phyloP scores from a whole-genome alignment of 1,140 invertebrate genomes.

The Lysiphlebus fabarum region DNA sequence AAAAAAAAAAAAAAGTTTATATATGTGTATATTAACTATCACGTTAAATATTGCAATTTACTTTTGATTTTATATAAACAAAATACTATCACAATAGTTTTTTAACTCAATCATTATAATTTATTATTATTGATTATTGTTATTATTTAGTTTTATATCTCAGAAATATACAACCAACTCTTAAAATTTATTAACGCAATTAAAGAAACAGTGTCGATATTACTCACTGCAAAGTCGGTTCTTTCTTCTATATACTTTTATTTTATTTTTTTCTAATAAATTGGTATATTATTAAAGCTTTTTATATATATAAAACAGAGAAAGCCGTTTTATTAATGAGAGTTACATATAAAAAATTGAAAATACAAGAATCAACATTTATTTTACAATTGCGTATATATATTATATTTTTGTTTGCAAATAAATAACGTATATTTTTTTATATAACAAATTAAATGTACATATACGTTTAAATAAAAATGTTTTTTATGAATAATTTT shows the following conservation, averaged over 20 bases:
- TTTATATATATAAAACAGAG: no score
- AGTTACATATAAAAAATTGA: no score
- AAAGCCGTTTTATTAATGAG: no score
- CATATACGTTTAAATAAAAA: no score
- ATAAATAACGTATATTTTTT: no score
- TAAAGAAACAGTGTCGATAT: conserved; percentile 48
- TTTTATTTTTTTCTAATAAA: conserved; percentile 30
- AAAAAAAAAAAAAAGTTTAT: neutral
- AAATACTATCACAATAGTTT: conserved; percentile 10
- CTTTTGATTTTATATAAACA: conserved; percentile 27
- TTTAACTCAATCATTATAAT: conserved; percentile 17
- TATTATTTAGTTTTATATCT: conserved; percentile 5
- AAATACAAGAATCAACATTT: no score
- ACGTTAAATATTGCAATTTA: conserved; percentile 52
- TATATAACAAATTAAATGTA: no score
- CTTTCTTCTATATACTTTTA: conserved; percentile 22
- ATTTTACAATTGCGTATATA: no score
- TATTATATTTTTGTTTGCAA: no score
- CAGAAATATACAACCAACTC: conserved; percentile 26
- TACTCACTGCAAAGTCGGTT: conserved; percentile 28
- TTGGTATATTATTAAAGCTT: no score
- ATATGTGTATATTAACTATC: conserved; percentile 41
- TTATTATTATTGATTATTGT: conserved; percentile 25
- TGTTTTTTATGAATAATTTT: no score
- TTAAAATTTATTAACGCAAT: conserved; percentile 57